Evolutionary conservation across 2,888 invertebrate genomes (phyloP).

Genomic region (Hypolimnas misippus): DNA sequence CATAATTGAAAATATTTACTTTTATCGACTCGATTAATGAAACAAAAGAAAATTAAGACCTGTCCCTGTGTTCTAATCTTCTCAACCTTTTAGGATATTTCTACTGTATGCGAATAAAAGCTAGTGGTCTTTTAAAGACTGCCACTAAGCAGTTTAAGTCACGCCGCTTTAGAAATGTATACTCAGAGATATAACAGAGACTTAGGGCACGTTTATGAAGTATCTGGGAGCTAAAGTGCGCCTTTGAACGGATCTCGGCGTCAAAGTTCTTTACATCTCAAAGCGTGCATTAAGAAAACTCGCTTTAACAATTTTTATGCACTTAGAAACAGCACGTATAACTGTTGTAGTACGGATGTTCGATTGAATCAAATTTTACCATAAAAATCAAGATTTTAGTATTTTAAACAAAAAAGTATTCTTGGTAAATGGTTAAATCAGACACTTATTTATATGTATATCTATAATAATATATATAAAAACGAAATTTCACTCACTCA

Average conservation of each 20-base stretch:
- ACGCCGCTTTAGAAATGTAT: conserved; percentile 8
- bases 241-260: conserved; percentile 10
- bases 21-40: too few relatives aligned
- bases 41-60: neutral
- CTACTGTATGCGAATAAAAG: neutral
- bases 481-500: too few relatives aligned
- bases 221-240: conserved; percentile 5
- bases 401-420: too few relatives aligned
- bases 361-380: neutral
- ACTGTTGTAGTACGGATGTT: neutral
- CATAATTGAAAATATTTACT: too few relatives aligned
- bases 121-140: neutral
- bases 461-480: too few relatives aligned
- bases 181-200: conserved; percentile 3
- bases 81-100: neutral
- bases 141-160: conserved; percentile 13
- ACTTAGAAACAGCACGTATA: neutral
- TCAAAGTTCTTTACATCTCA: conserved; percentile 11
- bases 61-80: neutral
- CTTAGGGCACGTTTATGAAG: conserved; percentile 13
- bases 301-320: neutral
- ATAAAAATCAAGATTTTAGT: too few relatives aligned
- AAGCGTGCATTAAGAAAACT: conserved; percentile 10
- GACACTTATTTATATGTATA: too few relatives aligned
- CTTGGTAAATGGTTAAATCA: too few relatives aligned